Percentiles rank a stretch among this genome's conserved stretches.
phyloP scores from a whole-genome alignment of 2,797 vertebrate species.

The Oreonectes daqikongensis region DNA sequence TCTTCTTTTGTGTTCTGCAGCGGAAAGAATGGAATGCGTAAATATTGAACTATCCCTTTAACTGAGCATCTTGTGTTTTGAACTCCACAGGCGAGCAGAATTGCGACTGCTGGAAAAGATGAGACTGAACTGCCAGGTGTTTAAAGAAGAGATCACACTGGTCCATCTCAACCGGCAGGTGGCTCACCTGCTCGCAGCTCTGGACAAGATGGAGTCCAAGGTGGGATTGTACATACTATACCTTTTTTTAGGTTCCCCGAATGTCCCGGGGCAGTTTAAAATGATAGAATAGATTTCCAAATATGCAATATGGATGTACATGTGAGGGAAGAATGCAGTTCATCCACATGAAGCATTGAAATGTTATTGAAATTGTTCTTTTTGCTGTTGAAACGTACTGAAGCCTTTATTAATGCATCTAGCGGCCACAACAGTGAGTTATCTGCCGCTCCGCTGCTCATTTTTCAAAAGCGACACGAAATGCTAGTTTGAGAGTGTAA shows the following conservation, averaged over 20 bases:
- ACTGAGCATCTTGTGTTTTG: constrained; percentile 36
- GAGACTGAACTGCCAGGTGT: constrained; percentile 74
- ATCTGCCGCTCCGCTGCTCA: constrained; percentile 70
- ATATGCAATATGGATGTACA: constrained; percentile 20
- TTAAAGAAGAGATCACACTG: constrained; percentile 77
- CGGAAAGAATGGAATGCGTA: no score
- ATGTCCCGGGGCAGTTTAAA: constrained; percentile 9
- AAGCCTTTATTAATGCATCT: neutral
- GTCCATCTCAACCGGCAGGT: constrained; percentile 71
- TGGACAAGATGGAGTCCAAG: constrained; percentile 62
- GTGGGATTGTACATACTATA: constrained; percentile 43
- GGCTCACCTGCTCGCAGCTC: constrained; percentile 66
- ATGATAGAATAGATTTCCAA: constrained; percentile 31
- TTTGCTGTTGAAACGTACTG: neutral
- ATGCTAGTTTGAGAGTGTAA: constrained; percentile 66
- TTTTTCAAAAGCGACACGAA: constrained; percentile 74
- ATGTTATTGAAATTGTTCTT: no score
- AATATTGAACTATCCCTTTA: neutral
- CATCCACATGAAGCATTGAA: constrained; percentile 1
- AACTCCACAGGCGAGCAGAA: constrained; percentile 68
- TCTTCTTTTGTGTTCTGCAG: no score
- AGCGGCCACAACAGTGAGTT: constrained; percentile 19
- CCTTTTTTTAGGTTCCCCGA: constrained; percentile 7
- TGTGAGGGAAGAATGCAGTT: constrained; percentile 9
- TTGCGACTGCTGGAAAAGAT: constrained; percentile 71